Evolutionary conservation across 2,888 invertebrate genomes (phyloP).

Genomic region (Pristionchus maxplancki): DNA sequence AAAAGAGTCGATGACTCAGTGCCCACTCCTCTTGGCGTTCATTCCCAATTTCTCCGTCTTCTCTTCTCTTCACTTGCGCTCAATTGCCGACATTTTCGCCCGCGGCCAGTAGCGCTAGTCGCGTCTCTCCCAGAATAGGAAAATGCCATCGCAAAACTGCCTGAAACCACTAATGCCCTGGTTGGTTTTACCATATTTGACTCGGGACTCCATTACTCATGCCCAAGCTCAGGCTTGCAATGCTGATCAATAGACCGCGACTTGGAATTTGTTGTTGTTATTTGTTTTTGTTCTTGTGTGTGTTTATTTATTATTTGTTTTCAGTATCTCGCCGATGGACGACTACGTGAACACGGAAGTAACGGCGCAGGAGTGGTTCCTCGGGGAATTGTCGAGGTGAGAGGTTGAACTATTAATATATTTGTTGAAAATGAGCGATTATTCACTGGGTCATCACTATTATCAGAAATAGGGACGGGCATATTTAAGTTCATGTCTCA

Average conservation of each 20-base stretch:
- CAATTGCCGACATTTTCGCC: too few species aligned
- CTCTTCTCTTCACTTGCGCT: not conserved
- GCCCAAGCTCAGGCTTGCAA: too few species aligned
- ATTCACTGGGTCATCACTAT: too few species aligned
- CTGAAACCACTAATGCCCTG: not conserved
- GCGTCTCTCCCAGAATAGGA: too few species aligned
- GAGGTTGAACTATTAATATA: too few species aligned
- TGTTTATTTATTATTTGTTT: not conserved
- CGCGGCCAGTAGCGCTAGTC: too few species aligned
- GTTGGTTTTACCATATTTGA: too few species aligned
- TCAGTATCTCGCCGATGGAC: slow-evolving; percentile 52
- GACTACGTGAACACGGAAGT: slow-evolving; percentile 70
- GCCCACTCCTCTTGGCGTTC: slow-evolving; percentile 3
- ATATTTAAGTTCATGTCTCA: too few species aligned
- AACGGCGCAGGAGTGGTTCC: slow-evolving; percentile 69
- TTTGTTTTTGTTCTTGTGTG: not conserved
- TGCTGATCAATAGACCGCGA: not conserved
- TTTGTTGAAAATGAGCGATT: too few species aligned
- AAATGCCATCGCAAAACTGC: too few species aligned
- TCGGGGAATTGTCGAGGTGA: slow-evolving; percentile 67
- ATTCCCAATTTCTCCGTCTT: not conserved
- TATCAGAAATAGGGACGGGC: too few species aligned
- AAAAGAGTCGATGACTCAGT: slow-evolving; percentile 34
- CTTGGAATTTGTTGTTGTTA: not conserved
- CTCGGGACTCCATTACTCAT: too few species aligned